Evolutionary conservation across 2,797 vertebrate species (phyloP).

Genomic region (Acanthis flammea): DNA sequence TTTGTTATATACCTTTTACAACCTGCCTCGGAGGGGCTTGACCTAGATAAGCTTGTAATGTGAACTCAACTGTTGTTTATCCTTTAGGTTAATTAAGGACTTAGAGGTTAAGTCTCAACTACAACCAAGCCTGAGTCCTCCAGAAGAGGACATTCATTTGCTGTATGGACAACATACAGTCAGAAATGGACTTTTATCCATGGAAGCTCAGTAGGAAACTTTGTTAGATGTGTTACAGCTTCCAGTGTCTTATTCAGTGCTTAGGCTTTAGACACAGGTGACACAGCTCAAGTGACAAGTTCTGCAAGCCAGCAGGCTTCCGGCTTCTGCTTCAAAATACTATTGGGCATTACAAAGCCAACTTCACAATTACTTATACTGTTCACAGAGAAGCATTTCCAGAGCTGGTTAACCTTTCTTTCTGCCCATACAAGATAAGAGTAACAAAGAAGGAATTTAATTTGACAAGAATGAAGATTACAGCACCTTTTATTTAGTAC

Average conservation of each 20-base stretch:
- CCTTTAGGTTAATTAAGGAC: conserved; percentile 21
- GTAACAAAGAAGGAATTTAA: conserved; percentile 37
- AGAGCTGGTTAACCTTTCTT: background rate
- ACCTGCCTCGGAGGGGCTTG: background rate
- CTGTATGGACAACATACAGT: background rate
- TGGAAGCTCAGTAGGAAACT: background rate
- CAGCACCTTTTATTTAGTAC: conserved; percentile 69
- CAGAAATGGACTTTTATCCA: background rate
- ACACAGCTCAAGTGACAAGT: background rate
- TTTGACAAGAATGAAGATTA: conserved; percentile 57
- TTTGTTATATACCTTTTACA: conserved; percentile 6
- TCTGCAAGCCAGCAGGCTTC: background rate
- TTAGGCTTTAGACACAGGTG: background rate
- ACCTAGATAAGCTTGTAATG: background rate
- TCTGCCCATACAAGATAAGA: background rate
- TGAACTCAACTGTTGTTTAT: background rate
- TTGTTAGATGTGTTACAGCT: background rate
- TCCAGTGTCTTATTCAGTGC: background rate
- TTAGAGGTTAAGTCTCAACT: background rate
- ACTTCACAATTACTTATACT: background rate
- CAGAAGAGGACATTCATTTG: background rate
- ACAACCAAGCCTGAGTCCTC: background rate
- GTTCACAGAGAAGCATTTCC: background rate
- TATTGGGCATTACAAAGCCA: background rate
- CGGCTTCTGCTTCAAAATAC: background rate